phyloP scores from a whole-genome alignment of 2,888 invertebrate species.

The Dimorphilus gyrociliatus region DNA sequence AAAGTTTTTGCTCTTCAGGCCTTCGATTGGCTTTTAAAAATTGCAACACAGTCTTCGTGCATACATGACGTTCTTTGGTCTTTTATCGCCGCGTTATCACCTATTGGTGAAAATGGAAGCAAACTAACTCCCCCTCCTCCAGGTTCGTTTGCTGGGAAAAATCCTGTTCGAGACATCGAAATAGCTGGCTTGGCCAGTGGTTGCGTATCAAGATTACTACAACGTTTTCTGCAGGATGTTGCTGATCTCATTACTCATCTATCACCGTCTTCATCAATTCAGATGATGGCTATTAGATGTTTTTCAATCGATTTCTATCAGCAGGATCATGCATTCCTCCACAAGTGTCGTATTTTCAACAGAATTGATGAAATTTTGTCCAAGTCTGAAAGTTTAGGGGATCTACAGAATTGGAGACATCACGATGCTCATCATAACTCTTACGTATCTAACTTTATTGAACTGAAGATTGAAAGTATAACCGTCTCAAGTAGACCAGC shows the following conservation, averaged over 20 bases:
- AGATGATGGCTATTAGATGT: constrained; percentile 78
- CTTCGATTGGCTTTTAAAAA: constrained; percentile 80
- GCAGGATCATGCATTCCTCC: constrained; percentile 75
- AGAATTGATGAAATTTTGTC: constrained; percentile 89
- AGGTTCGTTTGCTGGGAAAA: too few relatives aligned
- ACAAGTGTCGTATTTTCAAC: constrained; percentile 79
- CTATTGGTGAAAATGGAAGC: too few relatives aligned
- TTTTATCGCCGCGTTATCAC: constrained; percentile 70
- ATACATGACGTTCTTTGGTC: constrained; percentile 92
- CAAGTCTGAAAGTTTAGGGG: constrained; percentile 75
- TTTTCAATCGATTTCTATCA: constrained; percentile 78
- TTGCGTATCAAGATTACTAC: constrained; percentile 54
- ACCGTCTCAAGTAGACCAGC: constrained; percentile 82
- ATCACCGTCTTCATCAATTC: constrained; percentile 45
- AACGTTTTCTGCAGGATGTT: constrained; percentile 70
- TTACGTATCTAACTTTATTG: too few relatives aligned
- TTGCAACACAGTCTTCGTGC: constrained; percentile 73
- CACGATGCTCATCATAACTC: too few relatives aligned
- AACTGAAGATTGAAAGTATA: constrained; percentile 59
- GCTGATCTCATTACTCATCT: constrained; percentile 75
- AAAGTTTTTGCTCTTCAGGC: constrained; percentile 67
- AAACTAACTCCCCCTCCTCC: constrained; percentile 11
- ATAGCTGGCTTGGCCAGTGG: constrained; percentile 45
- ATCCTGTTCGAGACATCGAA: too few relatives aligned
- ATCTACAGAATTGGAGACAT: too few relatives aligned